Evolutionary conservation across 2,797 vertebrate species (phyloP).

Genomic region (Lemur catta): DNA sequence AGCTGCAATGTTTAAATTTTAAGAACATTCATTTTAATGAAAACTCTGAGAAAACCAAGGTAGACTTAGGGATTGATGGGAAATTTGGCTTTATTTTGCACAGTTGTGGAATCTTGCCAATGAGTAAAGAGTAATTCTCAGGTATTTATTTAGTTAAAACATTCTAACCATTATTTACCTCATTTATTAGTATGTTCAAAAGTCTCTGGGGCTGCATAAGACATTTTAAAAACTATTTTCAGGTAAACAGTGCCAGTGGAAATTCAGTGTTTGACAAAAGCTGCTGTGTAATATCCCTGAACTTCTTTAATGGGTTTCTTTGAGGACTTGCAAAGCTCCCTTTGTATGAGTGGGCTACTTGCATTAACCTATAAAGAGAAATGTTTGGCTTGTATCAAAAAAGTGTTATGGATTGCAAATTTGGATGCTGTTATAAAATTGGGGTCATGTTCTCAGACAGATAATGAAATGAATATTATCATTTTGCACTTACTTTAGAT

Average conservation of each 20-base stretch:
- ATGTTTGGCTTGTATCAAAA: constrained; percentile 60
- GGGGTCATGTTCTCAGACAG: constrained; percentile 49
- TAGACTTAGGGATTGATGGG: neutral
- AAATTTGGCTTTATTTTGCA: constrained; percentile 15
- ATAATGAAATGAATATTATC: constrained; percentile 52
- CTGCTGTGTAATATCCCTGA: neutral
- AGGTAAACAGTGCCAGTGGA: neutral
- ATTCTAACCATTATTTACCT: constrained; percentile 32
- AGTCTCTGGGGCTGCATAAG: constrained; percentile 1
- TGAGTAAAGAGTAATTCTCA: neutral
- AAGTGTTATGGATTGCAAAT: constrained; percentile 43
- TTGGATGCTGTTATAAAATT: constrained; percentile 63
- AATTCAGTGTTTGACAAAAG: constrained; percentile 29
- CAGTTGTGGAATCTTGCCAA: neutral
- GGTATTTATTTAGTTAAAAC: constrained; percentile 58
- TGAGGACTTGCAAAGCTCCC: constrained; percentile 25
- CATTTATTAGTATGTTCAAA: constrained; percentile 40
- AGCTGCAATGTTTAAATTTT: constrained; percentile 36
- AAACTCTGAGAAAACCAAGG: constrained; percentile 36
- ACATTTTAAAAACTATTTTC: constrained; percentile 49
- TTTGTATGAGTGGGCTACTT: constrained; percentile 23
- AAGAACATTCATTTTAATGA: constrained; percentile 50
- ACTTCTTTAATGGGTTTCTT: constrained; percentile 36
- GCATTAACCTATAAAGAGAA: constrained; percentile 46
- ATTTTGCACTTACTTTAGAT: constrained; percentile 69